Evolutionary conservation across 2,113 vertebrate genomes (phyloP), one percentile per base, ranked within the genome.

Genomic region (Typhlomys cinereus): DNA sequence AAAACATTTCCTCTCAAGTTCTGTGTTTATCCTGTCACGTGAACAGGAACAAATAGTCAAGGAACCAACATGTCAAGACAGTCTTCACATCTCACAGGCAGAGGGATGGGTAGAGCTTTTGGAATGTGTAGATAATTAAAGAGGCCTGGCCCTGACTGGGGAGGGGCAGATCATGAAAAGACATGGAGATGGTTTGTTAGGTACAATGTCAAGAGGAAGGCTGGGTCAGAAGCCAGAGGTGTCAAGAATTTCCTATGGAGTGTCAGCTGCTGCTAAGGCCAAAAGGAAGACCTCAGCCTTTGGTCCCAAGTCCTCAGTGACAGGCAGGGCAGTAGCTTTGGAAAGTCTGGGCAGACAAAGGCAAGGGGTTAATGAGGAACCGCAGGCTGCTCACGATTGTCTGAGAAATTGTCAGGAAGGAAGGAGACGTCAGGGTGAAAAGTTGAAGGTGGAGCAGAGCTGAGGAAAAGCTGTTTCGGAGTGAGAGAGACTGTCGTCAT

Each of bases 361-460:
- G 52, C 64, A 80, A 78, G 29, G 44, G 76, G 62, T 88, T 39
- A 76, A 90, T 81, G 61, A 78, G 61, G 79, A 90, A 83, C n/a
- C 17, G 25, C 23, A 31, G 48, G 66, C 85, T 73, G 85, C 69
- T 44, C 27, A 17, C 8, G 3, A 18, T 62, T 78, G 87, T 84
- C 89, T 74, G 69, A 94, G 36, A 41, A 80, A 52, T 8, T 67
- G 44, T 75, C 74, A 54, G 57, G 52, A 85, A 54, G 76, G 31
- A 84, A 95, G 52, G 67, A 75, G 86, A 70, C 1, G 1, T 36
- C n/a, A 44, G 66, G 74, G 61, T 85, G 89, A 81, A 36, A 81
- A 94, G 91, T 12, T 67, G 89, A 92, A 70, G 59, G 54, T 48
- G 85, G 67, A 90, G 29, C 66, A 86, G 86, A 89, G 74, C 21